Conservation (phyloP, 2,797 vertebrate species). For the Acridotheres tristis region DNA sequence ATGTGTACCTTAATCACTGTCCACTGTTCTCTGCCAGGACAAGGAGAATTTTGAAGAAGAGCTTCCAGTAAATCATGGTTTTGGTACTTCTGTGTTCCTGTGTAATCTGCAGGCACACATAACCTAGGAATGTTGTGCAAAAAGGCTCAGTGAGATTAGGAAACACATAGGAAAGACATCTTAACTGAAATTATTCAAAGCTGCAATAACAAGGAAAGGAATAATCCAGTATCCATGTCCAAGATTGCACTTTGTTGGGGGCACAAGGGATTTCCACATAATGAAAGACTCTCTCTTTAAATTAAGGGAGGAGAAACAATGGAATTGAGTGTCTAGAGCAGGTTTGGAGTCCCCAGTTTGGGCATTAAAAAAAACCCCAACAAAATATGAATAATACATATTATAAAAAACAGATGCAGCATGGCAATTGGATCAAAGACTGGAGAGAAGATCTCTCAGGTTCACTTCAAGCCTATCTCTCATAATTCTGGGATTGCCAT, state of each 20-base stretch:
- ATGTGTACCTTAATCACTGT: not conserved
- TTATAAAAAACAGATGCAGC: rapidly evolving
- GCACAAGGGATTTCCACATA: not conserved
- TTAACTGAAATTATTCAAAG: not conserved
- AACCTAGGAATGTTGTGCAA: not conserved
- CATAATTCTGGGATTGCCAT: not conserved
- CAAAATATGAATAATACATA: not conserved
- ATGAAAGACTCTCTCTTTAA: not conserved
- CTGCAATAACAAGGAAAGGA: not conserved
- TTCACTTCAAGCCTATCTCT: not conserved
- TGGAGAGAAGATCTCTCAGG: not conserved
- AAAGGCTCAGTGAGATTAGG: not conserved
- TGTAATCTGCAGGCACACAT: rapidly evolving
- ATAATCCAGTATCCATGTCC: not conserved
- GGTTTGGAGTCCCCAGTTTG: not conserved
- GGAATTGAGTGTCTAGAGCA: not conserved
- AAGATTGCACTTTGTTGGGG: not conserved
- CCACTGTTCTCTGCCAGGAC: not conserved
- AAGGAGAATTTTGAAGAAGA: not conserved
- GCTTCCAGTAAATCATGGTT: not conserved
- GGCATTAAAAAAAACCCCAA: not conserved
- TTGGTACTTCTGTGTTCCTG: not conserved
- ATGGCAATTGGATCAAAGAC: not conserved
- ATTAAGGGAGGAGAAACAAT: not conserved
- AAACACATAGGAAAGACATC: not conserved